phyloP scores from a whole-genome alignment of 2,113 vertebrate species.

The Melanerpes aurifrons region DNA sequence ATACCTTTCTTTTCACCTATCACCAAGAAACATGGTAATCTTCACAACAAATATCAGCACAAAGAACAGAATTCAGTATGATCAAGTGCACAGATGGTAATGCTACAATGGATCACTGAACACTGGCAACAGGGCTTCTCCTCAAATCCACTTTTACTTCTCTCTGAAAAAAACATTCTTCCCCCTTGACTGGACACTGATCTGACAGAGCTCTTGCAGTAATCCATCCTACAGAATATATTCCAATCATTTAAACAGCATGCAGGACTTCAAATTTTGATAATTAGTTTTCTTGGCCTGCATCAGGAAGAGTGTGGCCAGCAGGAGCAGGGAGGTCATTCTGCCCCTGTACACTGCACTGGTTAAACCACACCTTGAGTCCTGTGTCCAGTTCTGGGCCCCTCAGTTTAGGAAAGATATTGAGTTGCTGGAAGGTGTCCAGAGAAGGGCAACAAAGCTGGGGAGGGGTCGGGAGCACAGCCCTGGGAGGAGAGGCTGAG shows the following conservation, averaged over 20 bases:
- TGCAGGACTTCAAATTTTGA: not conserved
- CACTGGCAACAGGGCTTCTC: not conserved
- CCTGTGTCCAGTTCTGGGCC: too few relatives aligned
- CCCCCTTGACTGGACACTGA: accelerated
- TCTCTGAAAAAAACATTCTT: not conserved
- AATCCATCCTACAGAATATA: not conserved
- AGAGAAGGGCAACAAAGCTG: too few relatives aligned
- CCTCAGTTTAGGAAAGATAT: too few relatives aligned
- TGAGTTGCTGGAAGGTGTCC: too few relatives aligned
- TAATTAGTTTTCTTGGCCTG: not conserved
- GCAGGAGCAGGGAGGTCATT: too few relatives aligned
- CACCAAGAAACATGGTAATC: not conserved
- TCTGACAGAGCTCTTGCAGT: not conserved
- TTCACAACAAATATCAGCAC: not conserved
- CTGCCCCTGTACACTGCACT: too few relatives aligned
- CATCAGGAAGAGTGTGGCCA: too few relatives aligned
- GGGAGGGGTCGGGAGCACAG: too few relatives aligned
- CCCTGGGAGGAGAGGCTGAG: too few relatives aligned
- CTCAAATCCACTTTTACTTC: not conserved
- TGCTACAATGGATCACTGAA: not conserved
- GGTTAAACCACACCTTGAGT: too few relatives aligned
- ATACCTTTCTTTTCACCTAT: not conserved
- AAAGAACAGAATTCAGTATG: not conserved
- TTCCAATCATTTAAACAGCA: not conserved
- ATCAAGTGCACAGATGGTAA: not conserved